Percentiles rank a stretch among this genome's conserved stretches.
Evolutionary conservation across 64 coral and sea anemone species (phyloP).

Genomic region (Hydrozoanthus tunicans): DNA sequence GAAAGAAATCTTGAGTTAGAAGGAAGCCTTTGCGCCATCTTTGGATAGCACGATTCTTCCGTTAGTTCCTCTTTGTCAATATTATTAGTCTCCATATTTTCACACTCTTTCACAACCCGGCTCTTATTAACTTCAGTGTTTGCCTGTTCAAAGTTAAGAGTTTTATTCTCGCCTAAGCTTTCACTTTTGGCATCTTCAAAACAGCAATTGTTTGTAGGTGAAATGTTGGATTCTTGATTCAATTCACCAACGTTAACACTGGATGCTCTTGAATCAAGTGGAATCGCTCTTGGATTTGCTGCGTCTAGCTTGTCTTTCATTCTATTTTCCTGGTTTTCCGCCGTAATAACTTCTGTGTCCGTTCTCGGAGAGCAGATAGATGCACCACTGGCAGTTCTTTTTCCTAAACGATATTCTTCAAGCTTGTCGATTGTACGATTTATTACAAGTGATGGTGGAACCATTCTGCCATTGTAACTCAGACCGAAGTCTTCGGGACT

Average conservation of each 20-base stretch:
- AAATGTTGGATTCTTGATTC: slow-evolving; percentile 11
- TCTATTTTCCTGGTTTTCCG: neutral
- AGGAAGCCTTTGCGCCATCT: slow-evolving; percentile 34
- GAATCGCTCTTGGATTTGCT: neutral
- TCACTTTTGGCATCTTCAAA: slow-evolving; percentile 1
- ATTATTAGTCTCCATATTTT: neutral
- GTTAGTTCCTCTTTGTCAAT: neutral
- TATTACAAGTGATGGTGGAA: neutral
- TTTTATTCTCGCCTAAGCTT: neutral
- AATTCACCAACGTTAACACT: neutral
- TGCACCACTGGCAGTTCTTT: slow-evolving; percentile 36
- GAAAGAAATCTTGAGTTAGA: slow-evolving; percentile 42
- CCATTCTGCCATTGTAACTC: neutral
- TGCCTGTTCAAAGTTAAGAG: neutral
- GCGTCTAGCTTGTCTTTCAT: neutral
- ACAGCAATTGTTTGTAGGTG: neutral
- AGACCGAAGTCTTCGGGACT: slow-evolving; percentile 44
- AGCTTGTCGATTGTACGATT: neutral
- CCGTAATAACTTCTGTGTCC: neutral
- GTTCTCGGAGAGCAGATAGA: slow-evolving; percentile 14
- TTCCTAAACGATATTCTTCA: slow-evolving; percentile 53
- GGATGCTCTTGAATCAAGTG: neutral
- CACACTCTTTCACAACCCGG: neutral
- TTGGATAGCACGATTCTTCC: neutral
- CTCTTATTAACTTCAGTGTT: neutral